These are phyloP conservation scores for Falco naumanni DNA, from an alignment of 2,797 vertebrate genomes.

Conservation along the genomic window DNA sequence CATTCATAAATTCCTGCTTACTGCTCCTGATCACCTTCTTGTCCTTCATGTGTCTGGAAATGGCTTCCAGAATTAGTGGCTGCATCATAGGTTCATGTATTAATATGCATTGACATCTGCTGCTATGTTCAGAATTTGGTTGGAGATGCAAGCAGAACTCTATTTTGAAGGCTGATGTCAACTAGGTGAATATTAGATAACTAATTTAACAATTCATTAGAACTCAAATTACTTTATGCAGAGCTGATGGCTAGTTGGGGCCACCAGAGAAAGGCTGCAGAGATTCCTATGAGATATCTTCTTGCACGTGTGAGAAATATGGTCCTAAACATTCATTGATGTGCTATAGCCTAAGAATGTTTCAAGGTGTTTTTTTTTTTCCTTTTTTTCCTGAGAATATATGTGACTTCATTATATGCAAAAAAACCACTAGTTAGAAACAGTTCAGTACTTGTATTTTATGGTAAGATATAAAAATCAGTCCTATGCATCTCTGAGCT, in stretches of 20 bases:
- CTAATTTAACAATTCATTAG: constrained; percentile 27
- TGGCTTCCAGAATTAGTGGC: neutral
- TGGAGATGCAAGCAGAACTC: neutral
- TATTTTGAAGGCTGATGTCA: constrained; percentile 32
- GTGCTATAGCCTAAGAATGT: neutral
- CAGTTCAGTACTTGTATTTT: neutral
- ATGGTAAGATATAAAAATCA: neutral
- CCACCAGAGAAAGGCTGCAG: neutral
- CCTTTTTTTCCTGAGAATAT: neutral
- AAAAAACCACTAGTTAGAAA: neutral
- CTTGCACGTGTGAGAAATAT: neutral
- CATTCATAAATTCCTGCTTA: neutral
- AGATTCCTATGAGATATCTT: neutral
- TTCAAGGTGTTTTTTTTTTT: neutral
- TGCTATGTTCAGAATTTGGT: neutral
- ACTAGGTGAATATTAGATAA: neutral
- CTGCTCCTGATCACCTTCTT: neutral
- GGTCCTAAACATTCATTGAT: neutral
- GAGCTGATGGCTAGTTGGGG: neutral
- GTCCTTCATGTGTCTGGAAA: neutral
- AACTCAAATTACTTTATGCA: constrained; percentile 4
- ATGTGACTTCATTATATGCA: neutral
- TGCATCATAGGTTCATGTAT: neutral
- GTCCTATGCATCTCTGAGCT: neutral
- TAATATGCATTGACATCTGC: constrained; percentile 17